Percentiles rank a stretch among this genome's conserved stretches.
These are phyloP conservation scores for Spisula solida DNA, from an alignment of 2,888 invertebrate genomes.

Conservation along the genomic window DNA sequence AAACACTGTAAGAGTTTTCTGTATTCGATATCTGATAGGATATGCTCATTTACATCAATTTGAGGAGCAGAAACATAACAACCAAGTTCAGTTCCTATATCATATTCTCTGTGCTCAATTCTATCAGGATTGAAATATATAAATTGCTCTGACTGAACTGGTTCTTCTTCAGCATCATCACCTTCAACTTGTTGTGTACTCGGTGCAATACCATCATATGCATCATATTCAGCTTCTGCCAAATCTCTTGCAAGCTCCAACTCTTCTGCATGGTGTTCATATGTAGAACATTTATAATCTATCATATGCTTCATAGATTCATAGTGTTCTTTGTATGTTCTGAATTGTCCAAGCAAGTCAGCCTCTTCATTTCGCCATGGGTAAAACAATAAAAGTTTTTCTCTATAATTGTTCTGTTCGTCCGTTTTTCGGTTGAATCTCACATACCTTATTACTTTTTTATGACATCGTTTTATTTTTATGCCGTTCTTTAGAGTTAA, in stretches of 20 bases:
- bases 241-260: slow-evolving; percentile 27
- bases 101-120: neutral
- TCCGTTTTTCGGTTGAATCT: slow-evolving; percentile 49
- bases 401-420: slow-evolving; percentile 47
- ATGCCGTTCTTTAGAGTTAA: slow-evolving; percentile 22
- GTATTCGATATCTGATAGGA: slow-evolving; percentile 36
- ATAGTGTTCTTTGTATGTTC: slow-evolving; percentile 33
- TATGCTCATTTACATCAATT: neutral
- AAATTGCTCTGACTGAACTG: too few relatives aligned
- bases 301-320: neutral
- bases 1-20: neutral
- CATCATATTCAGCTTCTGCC: slow-evolving; percentile 1
- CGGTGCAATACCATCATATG: slow-evolving; percentile 27
- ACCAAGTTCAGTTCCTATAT: neutral
- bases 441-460: slow-evolving; percentile 57
- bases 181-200: slow-evolving; percentile 20
- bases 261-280: neutral
- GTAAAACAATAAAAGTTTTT: slow-evolving; percentile 47
- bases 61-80: neutral
- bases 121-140: neutral
- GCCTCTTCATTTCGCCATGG: slow-evolving; percentile 56
- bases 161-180: neutral
- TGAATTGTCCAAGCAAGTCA: slow-evolving; percentile 15
- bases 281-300: neutral
- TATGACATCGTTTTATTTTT: neutral